Conservation (phyloP, 1,140 invertebrate species). For the Saxidomus purpurata region DNA sequence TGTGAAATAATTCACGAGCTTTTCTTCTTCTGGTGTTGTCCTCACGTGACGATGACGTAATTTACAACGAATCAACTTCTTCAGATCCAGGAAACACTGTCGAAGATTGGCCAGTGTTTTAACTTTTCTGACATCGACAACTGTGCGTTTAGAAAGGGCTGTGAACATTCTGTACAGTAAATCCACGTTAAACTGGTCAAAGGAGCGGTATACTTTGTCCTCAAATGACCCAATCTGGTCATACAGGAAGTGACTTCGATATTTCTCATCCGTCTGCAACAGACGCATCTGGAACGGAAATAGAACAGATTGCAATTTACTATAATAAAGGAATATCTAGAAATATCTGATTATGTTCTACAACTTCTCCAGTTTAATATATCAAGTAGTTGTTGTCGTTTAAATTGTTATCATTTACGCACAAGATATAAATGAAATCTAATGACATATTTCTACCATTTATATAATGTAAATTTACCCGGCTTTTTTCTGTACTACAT, state of each 20-base stretch:
- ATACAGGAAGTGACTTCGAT: constrained; percentile 78
- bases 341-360: neutral
- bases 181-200: constrained; percentile 79
- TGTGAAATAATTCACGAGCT: constrained; percentile 79
- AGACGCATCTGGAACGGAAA: constrained; percentile 73
- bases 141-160: constrained; percentile 70
- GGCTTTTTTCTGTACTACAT: too few relatives aligned
- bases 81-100: constrained; percentile 72
- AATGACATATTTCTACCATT: too few relatives aligned
- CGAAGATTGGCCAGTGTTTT: constrained; percentile 75
- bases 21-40: constrained; percentile 62
- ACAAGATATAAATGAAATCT: neutral
- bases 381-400: neutral
- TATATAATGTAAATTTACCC: too few relatives aligned
- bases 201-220: constrained; percentile 78
- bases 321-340: neutral
- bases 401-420: neutral
- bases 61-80: constrained; percentile 71
- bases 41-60: constrained; percentile 49
- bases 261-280: constrained; percentile 76
- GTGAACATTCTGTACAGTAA: constrained; percentile 73
- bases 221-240: constrained; percentile 80
- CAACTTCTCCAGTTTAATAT: neutral
- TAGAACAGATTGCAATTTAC: neutral
- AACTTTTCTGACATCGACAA: constrained; percentile 70